Conservation (phyloP, 1,140 invertebrate species). For the Propsilocerus akamusi region DNA sequence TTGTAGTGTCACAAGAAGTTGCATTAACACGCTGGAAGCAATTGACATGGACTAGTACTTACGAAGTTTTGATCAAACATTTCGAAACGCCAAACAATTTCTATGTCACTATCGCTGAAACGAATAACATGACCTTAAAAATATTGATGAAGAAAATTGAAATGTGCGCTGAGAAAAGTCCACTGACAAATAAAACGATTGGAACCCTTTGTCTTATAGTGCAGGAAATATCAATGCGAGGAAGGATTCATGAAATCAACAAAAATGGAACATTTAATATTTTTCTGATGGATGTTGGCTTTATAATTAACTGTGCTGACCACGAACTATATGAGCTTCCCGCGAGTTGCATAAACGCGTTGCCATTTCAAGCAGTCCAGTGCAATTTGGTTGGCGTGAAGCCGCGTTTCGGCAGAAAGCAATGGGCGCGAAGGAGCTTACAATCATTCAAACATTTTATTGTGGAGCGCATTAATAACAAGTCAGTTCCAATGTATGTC, state of each 20-base stretch:
- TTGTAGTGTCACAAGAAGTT: not conserved
- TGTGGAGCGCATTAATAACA: not conserved
- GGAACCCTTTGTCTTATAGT: not conserved
- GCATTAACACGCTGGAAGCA: not conserved
- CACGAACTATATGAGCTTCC: not conserved
- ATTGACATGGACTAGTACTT: not conserved
- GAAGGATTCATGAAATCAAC: not conserved
- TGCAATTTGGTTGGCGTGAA: not conserved
- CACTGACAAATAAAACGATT: not conserved
- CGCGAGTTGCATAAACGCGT: not conserved
- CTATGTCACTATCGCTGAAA: not conserved
- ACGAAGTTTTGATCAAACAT: not conserved
- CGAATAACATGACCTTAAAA: not conserved
- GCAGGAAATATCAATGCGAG: not conserved
- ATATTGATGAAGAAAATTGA: not conserved
- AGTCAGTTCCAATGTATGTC: not conserved
- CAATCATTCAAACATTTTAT: not conserved
- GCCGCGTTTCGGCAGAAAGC: not conserved
- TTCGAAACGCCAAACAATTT: not conserved
- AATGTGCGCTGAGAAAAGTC: not conserved
- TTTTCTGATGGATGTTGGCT: not conserved
- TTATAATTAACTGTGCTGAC: not conserved
- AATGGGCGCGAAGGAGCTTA: not conserved
- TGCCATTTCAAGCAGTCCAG: not conserved
- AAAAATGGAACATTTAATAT: not conserved